Base-by-base conservation (phyloP, 2,888 invertebrate genomes). In the Zaprionus bogoriensis region DNA sequence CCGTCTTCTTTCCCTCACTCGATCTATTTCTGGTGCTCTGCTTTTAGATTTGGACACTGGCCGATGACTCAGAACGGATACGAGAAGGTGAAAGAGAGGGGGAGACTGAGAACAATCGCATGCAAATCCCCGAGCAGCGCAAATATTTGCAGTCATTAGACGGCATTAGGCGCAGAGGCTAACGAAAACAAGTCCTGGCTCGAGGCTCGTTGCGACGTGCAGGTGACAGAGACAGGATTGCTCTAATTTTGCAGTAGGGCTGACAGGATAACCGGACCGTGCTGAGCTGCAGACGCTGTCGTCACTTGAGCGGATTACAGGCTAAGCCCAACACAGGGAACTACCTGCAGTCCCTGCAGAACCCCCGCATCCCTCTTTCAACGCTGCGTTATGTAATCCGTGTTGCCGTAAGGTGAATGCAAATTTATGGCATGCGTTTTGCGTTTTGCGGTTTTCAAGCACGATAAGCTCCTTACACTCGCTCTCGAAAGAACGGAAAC, bases 101-200 rank as follows among this genome's bases (percentile, higher is more conserved):
- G n/a, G n/a, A n/a, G n/a, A n/a, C n/a, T n/a, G n/a, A n/a, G n/a
- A 27, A 14, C 58, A 50, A 47, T 47, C 60, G 44, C 46, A 19
- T 51, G 48, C 28, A 50, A 69, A 20, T 36, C 32, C 9, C 32
- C 4, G 3, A 45, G 10, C 28, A 30, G 36, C 36, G 23, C 46
- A 87, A 87, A 87, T 82, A 87, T 82, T 82, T 87, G 67, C 61
- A 55, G 67, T 82, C 85, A 82, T 82, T 82, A 82, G 68, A 54
- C 63, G 39, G 82, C 57, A 75, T 87, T 81, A 84, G 50, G 58
- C 61, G 39, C 59, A 45, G 55, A 77, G 71, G 67, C 61, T 65
- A 55, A 36, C 42, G 62, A 73, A 63, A 74, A 63, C 61, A 73
- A 67, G 51, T 44, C 32, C 20, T 17, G 30, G 17, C 20, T 25